These are phyloP conservation scores for Eucidaris tribuloides DNA, from an alignment of 35 echinoderm and acorn worm species.

Conservation along the genomic window DNA sequence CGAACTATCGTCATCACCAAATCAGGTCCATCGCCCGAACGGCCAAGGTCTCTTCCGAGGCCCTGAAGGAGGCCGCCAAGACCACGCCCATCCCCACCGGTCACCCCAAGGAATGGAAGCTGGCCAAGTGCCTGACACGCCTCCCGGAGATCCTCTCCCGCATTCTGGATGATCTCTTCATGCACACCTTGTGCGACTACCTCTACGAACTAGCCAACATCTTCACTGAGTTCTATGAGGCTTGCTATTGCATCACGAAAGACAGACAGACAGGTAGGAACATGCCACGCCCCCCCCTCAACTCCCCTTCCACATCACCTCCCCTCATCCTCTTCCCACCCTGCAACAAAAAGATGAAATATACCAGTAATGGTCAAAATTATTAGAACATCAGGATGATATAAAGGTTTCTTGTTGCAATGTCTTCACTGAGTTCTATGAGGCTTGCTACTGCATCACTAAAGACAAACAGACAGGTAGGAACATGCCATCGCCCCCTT, in stretches of 20 bases:
- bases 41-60: constrained; percentile 61
- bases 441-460: too few relatives aligned
- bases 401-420: too few relatives aligned
- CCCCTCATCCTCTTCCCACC: too few relatives aligned
- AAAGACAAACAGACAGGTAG: too few relatives aligned
- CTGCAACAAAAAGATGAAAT: too few relatives aligned
- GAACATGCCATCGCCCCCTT: too few relatives aligned
- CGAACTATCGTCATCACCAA: background rate
- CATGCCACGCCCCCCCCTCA: too few relatives aligned
- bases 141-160: constrained; percentile 74
- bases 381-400: too few relatives aligned
- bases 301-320: too few relatives aligned
- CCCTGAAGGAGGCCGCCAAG: constrained; percentile 46
- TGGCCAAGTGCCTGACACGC: constrained; percentile 75
- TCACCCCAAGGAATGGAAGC: constrained; percentile 97
- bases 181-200: constrained; percentile 93
- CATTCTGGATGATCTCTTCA: constrained; percentile 74
- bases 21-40: constrained; percentile 88
- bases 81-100: constrained; percentile 48
- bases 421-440: too few relatives aligned
- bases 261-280: constrained; percentile 79
- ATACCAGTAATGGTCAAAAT: too few relatives aligned
- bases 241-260: constrained; percentile 93
- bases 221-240: constrained; percentile 98
- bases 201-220: constrained; percentile 92